These are phyloP conservation scores for Drosophila erecta DNA, from an alignment of 1,140 invertebrate species.

Conservation along the genomic window DNA sequence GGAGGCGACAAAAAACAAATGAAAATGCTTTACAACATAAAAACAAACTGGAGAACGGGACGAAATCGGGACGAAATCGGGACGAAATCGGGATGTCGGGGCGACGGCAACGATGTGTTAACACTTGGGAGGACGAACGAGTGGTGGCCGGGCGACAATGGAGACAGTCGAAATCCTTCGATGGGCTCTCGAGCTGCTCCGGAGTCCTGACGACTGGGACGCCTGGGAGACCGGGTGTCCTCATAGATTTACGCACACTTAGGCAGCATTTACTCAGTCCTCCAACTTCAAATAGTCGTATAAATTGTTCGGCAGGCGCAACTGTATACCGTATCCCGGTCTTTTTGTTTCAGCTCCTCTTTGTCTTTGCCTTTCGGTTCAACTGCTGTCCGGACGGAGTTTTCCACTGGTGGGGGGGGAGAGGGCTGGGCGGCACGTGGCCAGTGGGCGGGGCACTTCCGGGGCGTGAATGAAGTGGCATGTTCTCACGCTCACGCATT, in stretches of 20 bases:
- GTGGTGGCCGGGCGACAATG: constrained; percentile 34
- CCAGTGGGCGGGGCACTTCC: constrained; percentile 16
- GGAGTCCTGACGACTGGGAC: background rate
- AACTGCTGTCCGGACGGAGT: constrained; percentile 23
- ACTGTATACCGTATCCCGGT: constrained; percentile 35
- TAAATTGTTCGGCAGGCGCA: constrained; percentile 59
- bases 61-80: too few relatives aligned
- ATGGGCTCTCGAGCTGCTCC: constrained; percentile 31
- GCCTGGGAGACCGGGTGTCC: constrained; percentile 54
- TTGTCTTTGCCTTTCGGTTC: constrained; percentile 45
- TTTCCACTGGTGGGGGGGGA: background rate
- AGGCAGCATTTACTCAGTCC: constrained; percentile 69
- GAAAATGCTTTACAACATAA: constrained; percentile 62
- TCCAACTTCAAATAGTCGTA: constrained; percentile 54
- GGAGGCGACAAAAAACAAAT: constrained; percentile 42
- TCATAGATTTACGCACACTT: constrained; percentile 77
- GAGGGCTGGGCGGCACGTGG: background rate
- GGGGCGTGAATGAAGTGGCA: constrained; percentile 72
- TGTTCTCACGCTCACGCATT: constrained; percentile 74
- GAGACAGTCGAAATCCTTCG: constrained; percentile 55
- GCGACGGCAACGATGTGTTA: constrained; percentile 61
- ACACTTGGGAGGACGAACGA: constrained; percentile 52
- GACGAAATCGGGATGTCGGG: constrained; percentile 5
- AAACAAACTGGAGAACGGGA: constrained; percentile 25
- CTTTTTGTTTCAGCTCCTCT: constrained; percentile 39